A percentile compares a stretch with the other conserved stretches of the same genome.
phyloP scores from a whole-genome alignment of 2,113 vertebrate species.

The Pterocles gutturalis region DNA sequence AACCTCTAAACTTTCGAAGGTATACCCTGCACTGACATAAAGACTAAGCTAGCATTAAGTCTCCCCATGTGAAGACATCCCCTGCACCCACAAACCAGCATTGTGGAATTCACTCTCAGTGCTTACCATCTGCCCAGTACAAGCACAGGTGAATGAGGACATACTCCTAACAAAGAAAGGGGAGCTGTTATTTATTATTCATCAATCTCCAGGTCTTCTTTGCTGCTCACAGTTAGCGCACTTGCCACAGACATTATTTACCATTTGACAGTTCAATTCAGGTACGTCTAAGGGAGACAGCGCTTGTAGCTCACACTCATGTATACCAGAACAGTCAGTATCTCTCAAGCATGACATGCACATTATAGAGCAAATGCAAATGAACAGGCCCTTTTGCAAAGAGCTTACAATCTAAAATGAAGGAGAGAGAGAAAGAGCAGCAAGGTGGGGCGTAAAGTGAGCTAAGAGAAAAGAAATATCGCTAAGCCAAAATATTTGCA shows the following conservation, averaged over 20 bases:
- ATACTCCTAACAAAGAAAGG: neutral
- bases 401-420: conserved; percentile 2
- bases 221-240: conserved; percentile 45
- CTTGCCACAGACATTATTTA: conserved; percentile 53
- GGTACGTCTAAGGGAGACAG: conserved; percentile 17
- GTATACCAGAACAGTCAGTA: conserved; percentile 40
- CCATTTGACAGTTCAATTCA: conserved; percentile 70
- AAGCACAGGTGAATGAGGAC: neutral
- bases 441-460: fast-evolving
- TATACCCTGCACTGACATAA: neutral
- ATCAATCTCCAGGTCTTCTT: conserved; percentile 52
- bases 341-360: conserved; percentile 52
- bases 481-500: neutral
- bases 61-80: neutral
- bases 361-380: conserved; percentile 59
- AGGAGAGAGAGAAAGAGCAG: neutral
- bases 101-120: neutral
- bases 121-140: neutral
- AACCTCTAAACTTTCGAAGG: neutral
- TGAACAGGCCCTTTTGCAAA: conserved; percentile 13
- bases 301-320: conserved; percentile 10
- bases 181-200: conserved; percentile 50
- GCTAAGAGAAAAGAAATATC: neutral
- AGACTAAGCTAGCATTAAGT: neutral
- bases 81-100: neutral